phyloP scores from a whole-genome alignment of 2,797 vertebrate genomes.

The Lutjanus argentimaculatus region DNA sequence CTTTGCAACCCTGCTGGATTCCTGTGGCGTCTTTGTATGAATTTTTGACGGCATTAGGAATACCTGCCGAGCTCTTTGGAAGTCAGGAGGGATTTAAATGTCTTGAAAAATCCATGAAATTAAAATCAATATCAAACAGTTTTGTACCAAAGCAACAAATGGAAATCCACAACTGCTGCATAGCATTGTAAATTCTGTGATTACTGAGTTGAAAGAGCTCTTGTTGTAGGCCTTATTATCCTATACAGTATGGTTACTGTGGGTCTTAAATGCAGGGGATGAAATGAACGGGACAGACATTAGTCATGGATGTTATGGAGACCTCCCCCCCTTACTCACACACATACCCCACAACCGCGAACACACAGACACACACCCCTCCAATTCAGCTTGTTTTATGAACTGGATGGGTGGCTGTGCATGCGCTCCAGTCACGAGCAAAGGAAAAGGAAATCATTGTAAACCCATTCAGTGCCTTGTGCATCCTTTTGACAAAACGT shows the following conservation, averaged over 20 bases:
- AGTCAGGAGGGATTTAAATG: slow-evolving; percentile 38
- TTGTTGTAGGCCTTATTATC: not conserved
- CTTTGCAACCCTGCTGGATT: not conserved
- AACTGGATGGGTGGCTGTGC: slow-evolving; percentile 71
- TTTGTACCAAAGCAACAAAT: slow-evolving; percentile 14
- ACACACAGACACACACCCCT: slow-evolving; percentile 35
- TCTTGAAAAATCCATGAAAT: slow-evolving; percentile 23
- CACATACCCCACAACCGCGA: slow-evolving; percentile 30
- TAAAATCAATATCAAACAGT: slow-evolving; percentile 33
- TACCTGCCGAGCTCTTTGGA: slow-evolving; percentile 42
- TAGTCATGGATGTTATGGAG: slow-evolving; percentile 63
- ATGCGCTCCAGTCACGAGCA: slow-evolving; percentile 80
- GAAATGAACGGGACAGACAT: slow-evolving; percentile 60
- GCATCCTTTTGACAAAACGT: slow-evolving; percentile 79
- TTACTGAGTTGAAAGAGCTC: not conserved
- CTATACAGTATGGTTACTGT: not conserved
- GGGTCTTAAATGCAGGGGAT: slow-evolving; percentile 26
- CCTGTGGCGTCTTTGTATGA: slow-evolving; percentile 20
- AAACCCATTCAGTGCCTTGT: slow-evolving; percentile 85
- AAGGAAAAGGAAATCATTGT: slow-evolving; percentile 89
- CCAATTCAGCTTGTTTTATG: slow-evolving; percentile 73
- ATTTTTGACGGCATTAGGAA: slow-evolving; percentile 39
- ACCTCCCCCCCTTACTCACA: not conserved
- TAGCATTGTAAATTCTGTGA: no score
- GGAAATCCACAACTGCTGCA: not conserved